Evolutionary conservation across 1,140 invertebrate species (phyloP).

Genomic region (Galleria mellonella): DNA sequence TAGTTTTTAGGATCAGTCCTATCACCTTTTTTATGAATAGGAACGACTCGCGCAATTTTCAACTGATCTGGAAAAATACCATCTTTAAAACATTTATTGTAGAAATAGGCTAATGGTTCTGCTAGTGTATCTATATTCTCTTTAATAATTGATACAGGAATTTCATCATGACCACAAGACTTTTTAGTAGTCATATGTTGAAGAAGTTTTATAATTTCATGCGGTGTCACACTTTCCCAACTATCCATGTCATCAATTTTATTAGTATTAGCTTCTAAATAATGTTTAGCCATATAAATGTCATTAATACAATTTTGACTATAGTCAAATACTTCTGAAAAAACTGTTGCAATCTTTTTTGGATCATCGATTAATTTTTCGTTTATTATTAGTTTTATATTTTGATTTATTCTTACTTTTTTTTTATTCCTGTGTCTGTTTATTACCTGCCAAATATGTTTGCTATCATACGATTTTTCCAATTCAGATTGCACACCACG

Average conservation of each 20-base stretch:
- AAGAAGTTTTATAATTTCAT: neutral
- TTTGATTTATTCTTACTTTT: too few species aligned
- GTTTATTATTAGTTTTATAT: too few species aligned
- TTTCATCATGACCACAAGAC: neutral
- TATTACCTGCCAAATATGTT: too few species aligned
- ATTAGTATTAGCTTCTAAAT: too few species aligned
- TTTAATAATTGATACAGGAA: neutral
- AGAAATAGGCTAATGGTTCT: neutral
- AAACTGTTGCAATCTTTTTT: too few species aligned
- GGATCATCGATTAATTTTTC: too few species aligned
- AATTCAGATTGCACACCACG: neutral
- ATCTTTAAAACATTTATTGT: neutral
- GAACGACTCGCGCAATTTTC: slow-evolving; percentile 7
- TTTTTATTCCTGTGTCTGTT: too few species aligned
- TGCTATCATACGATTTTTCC: neutral
- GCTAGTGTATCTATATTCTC: neutral
- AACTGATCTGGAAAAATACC: slow-evolving; percentile 9
- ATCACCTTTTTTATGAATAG: slow-evolving; percentile 9
- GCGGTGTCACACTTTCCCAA: too few species aligned
- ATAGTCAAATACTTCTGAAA: too few species aligned
- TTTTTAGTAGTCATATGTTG: neutral
- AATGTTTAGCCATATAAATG: too few species aligned
- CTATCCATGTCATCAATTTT: too few species aligned
- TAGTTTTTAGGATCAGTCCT: slow-evolving; percentile 6
- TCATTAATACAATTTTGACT: too few species aligned